Percentiles rank a stretch among this genome's conserved stretches.
Evolutionary conservation across 2,113 vertebrate species (phyloP).

Genomic region (Irena cyanogastra): DNA sequence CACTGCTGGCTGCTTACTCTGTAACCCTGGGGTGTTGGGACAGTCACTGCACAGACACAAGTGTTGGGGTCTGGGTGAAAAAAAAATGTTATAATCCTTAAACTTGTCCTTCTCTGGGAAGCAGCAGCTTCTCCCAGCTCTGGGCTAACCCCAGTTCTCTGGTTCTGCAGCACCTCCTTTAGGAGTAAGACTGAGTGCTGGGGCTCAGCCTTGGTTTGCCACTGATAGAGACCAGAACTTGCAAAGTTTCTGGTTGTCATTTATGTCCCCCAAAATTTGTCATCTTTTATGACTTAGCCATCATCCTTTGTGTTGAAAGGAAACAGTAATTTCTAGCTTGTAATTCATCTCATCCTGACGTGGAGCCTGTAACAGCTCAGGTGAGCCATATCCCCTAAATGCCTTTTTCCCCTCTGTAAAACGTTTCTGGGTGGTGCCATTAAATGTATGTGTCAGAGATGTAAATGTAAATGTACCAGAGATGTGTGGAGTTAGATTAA

Average conservation of each 20-base stretch:
- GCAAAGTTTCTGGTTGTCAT: background rate
- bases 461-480: no score
- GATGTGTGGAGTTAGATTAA: background rate
- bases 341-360: background rate
- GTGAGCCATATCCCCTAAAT: background rate
- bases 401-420: background rate
- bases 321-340: accelerated
- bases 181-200: background rate
- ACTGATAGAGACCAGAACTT: background rate
- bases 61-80: background rate
- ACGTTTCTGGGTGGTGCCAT: background rate
- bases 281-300: background rate
- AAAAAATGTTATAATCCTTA: background rate
- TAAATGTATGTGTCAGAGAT: background rate
- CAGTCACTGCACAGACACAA: background rate
- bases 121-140: background rate
- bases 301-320: background rate
- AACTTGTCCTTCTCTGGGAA: background rate
- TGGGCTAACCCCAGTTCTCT: background rate
- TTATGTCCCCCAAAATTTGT: background rate
- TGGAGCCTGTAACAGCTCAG: background rate
- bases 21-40: background rate
- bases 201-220: background rate
- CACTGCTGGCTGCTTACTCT: background rate
- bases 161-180: background rate